Evolutionary conservation across 2,113 vertebrate species (phyloP).

Genomic region (Coturnix japonica): DNA sequence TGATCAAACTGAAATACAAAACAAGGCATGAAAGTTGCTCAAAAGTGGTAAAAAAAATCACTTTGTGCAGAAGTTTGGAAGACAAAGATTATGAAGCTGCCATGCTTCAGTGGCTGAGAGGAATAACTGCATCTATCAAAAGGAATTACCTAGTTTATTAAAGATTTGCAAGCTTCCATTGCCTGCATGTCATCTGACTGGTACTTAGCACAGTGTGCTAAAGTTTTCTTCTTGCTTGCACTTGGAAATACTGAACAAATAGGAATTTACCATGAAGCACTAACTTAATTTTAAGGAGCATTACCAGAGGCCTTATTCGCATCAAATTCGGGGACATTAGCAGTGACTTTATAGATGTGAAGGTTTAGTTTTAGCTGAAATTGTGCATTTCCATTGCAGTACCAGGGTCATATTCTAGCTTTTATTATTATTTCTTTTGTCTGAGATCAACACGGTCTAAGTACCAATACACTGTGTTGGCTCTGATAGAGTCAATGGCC

Average conservation of each 20-base stretch:
- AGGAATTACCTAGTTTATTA: constrained; percentile 44
- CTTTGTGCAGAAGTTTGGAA: background rate
- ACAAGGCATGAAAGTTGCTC: background rate
- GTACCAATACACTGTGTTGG: background rate
- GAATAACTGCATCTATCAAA: background rate
- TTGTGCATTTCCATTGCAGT: background rate
- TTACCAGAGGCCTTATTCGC: background rate
- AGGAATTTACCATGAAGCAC: background rate
- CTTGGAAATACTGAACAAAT: constrained; percentile 45
- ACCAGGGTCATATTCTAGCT: background rate
- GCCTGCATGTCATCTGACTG: constrained; percentile 25
- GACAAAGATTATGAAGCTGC: constrained; percentile 25
- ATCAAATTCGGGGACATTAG: background rate
- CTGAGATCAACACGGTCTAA: background rate
- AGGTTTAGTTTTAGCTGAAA: background rate
- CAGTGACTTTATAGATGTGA: background rate
- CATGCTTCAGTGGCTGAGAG: constrained; percentile 2
- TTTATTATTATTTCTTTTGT: background rate
- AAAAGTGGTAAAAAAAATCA: background rate
- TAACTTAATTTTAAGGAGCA: constrained; percentile 23
- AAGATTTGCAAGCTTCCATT: constrained; percentile 49
- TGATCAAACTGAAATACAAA: background rate
- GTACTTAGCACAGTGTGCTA: constrained; percentile 31
- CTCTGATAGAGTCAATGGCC: background rate
- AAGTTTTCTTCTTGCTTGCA: constrained; percentile 4